phyloP scores from a whole-genome alignment of 1,140 invertebrate species.

The Trachelipus rathkii region DNA sequence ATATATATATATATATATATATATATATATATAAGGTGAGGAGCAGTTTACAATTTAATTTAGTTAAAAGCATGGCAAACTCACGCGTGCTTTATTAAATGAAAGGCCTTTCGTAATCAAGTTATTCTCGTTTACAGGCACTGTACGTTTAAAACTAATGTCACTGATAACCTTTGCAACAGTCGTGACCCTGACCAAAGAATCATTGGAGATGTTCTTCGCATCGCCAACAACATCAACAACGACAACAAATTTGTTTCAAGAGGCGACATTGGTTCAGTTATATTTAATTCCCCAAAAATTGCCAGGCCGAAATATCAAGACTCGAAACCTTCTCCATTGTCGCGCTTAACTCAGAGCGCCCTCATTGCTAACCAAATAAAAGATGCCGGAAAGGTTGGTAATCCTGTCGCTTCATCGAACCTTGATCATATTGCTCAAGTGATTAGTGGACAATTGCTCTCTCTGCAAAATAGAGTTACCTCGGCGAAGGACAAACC shows the following conservation, averaged over 20 bases:
- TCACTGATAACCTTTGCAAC: conserved; percentile 28
- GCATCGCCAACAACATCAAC: not conserved
- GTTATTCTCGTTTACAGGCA: conserved; percentile 10
- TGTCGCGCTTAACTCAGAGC: not conserved
- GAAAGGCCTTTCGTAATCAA: not conserved
- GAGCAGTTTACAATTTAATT: no score
- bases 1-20: conserved; percentile 4
- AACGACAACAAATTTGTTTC: not conserved
- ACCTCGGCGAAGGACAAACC: not conserved
- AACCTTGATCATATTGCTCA: not conserved
- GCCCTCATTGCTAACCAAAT: not conserved
- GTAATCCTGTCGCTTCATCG: not conserved
- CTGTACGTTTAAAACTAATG: conserved; percentile 28
- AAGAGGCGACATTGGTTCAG: not conserved
- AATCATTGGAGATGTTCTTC: conserved; percentile 16
- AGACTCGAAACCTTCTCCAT: not conserved
- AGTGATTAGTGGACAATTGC: not conserved
- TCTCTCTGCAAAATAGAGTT: not conserved
- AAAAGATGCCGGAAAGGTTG: not conserved
- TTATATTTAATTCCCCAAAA: no score
- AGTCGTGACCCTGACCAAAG: conserved; percentile 24
- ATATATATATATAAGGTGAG: no score
- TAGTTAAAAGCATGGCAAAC: no score
- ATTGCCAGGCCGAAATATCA: no score
- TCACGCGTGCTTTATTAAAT: not conserved